Evolutionary conservation across 1,140 invertebrate genomes (phyloP), one percentile per base, ranked within the genome.

Genomic region (Ceratina japonica): DNA sequence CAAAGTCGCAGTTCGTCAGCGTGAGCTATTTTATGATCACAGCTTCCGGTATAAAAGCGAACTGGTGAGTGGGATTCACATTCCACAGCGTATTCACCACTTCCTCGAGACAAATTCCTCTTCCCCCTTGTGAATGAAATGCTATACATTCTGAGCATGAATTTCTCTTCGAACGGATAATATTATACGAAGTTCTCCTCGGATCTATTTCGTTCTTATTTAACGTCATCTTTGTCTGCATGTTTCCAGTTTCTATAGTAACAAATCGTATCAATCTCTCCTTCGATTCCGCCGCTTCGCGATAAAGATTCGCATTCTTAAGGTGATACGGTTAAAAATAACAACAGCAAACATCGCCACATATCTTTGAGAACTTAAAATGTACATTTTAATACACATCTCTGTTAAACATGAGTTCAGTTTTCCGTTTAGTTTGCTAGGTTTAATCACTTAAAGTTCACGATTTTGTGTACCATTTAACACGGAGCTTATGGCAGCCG

Each of bases 101-200:
- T 79, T 96, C 95, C 0, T 96, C 18, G 94, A 92, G 0, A 98
- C 98, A 49, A 98, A 93, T 0, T 93, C 94, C 0, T 96, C 96
- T 83, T 97, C 97, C 85, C 96, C 95, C 97, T 99, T 99, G 7
- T n/a, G n/a, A n/a, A 97, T 96, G 89, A 97, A 96, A 96, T 97
- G 27, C 27, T 31, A 44, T 10, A 99, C 94, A 99, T 98, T 91
- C 98, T 99, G 37, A 44, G 37, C 1, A 97, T 98, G 90, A 98
- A 99, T 88, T 98, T 99, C 90, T 99, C 97, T 83, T 97, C 97
- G 0, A 99, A 97, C 0, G 98, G 98, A 91, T 99, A 99, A 90
- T 99, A 98, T 97, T 98, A 99, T 0, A 99, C 97, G 0, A 97
- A 97, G 24, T 99, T 91, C 90, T 98, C 37, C 37, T 44, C 97